These are phyloP conservation scores for Sinosuthora webbiana DNA, from an alignment of 2,113 vertebrate species.

Conservation along the genomic window DNA sequence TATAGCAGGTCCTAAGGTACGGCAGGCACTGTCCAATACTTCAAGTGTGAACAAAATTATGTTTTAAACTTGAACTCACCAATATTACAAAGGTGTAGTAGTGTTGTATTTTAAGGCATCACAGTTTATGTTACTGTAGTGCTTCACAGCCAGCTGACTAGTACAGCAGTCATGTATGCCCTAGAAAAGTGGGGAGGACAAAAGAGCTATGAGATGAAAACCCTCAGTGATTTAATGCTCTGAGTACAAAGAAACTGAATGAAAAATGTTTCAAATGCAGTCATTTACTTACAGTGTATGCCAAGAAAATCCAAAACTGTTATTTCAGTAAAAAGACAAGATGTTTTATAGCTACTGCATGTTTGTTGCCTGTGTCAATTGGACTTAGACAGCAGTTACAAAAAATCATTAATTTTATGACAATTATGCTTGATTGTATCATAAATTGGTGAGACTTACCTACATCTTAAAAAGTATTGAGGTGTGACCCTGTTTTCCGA, in stretches of 20 bases:
- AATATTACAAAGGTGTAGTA: background rate
- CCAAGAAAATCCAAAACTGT: background rate
- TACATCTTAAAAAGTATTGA: background rate
- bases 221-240: background rate
- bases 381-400: background rate
- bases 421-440: background rate
- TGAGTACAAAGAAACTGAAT: background rate
- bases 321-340: background rate
- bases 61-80: background rate
- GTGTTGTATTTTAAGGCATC: background rate
- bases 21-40: background rate
- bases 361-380: background rate
- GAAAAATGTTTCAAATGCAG: background rate
- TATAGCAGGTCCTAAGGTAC: background rate
- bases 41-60: background rate
- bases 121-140: background rate
- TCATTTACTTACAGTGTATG: background rate
- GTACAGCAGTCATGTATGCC: background rate
- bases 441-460: background rate
- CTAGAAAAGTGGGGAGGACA: background rate
- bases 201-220: background rate
- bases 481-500: background rate
- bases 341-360: background rate
- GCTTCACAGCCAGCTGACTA: background rate
- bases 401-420: constrained; percentile 5